Conservation (phyloP, 2,797 vertebrate species). For the Morus bassanus region DNA sequence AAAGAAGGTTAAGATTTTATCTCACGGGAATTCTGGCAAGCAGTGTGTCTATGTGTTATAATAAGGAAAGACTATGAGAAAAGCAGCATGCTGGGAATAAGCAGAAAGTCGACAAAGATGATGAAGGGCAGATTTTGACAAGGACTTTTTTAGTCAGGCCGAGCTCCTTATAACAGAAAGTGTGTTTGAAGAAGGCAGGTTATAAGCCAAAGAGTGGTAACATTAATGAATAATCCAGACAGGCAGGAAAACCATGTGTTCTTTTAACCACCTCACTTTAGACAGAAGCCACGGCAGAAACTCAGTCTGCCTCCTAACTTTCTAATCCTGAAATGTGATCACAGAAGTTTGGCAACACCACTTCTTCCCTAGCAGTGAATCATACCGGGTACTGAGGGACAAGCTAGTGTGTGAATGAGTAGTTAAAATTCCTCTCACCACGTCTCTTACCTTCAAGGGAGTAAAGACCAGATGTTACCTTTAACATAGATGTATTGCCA, state of each 20-base stretch:
- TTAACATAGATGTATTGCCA: slow-evolving; percentile 1
- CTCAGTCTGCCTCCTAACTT: not conserved
- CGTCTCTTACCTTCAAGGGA: slow-evolving; percentile 22
- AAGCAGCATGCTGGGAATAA: not conserved
- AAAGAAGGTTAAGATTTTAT: not conserved
- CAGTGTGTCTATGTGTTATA: not conserved
- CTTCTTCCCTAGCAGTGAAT: not conserved
- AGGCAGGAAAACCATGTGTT: not conserved
- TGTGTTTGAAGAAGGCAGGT: slow-evolving; percentile 24
- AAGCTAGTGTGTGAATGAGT: not conserved
- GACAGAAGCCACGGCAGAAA: not conserved
- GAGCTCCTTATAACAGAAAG: slow-evolving; percentile 1
- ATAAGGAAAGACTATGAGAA: not conserved
- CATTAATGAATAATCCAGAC: slow-evolving; percentile 10
- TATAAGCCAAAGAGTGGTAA: not conserved
- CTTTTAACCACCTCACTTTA: slow-evolving; percentile 3
- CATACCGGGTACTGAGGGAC: not conserved
- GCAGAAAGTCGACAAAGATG: not conserved
- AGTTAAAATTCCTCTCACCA: slow-evolving; percentile 47
- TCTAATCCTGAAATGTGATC: not conserved
- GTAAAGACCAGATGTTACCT: slow-evolving; percentile 47
- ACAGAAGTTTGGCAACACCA: not conserved
- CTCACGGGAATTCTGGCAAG: not conserved
- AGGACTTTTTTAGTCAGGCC: not conserved
- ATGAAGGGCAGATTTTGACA: slow-evolving; percentile 39